Base-by-base conservation (phyloP, 2,113 vertebrate genomes). In the Chamaetylas fuelleborni region DNA sequence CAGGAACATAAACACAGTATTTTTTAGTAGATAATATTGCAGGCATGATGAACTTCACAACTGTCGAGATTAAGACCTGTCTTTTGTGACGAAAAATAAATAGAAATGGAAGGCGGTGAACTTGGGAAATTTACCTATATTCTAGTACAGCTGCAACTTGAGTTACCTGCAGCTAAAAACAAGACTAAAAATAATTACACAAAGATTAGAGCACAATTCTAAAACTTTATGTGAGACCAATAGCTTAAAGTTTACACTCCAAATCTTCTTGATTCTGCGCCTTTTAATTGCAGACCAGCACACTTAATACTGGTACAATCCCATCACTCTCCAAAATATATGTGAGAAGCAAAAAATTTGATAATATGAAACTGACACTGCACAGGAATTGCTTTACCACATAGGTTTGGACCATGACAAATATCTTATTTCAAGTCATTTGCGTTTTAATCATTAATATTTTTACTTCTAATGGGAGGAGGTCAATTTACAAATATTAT, bases 11-110 rank as follows among this genome's bases (percentile, higher is more conserved):
- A 53, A 56, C 5, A 2, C 17, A 54, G 28, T 28, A 69, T 65
- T 48, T 80, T 26, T 40, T 43, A 15, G 1, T 18, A 15, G 14
- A 6, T 19, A 72, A 38, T 40, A 28, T 9, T 5, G 0, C 16
- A 88, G 14, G 11, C 9, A 42, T 19, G 15, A 80, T 62, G 42
- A 94, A 48, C 26, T 66, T 82, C 26, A 62, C 4, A 81, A 10
- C 20, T 66, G 20, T 43, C 2, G 3, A 71, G 58, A 78, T 38
- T 26, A 51, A 24, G 9, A 43, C 2, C 8, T 31, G 50, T 58
- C 25, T 54, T 67, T 48, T 53, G 18, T n/a, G 34, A 76, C 50
- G 6, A 54, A 74, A 88, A 79, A 53, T 3, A 36, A 70, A 53
- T 9, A 3, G 13, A 76, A 92, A 80, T 14, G 1, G 8, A 48